Percentiles rank a stretch among this genome's conserved stretches.
Conservation (phyloP, 2,797 vertebrate genomes). For the Argya squamiceps region DNA sequence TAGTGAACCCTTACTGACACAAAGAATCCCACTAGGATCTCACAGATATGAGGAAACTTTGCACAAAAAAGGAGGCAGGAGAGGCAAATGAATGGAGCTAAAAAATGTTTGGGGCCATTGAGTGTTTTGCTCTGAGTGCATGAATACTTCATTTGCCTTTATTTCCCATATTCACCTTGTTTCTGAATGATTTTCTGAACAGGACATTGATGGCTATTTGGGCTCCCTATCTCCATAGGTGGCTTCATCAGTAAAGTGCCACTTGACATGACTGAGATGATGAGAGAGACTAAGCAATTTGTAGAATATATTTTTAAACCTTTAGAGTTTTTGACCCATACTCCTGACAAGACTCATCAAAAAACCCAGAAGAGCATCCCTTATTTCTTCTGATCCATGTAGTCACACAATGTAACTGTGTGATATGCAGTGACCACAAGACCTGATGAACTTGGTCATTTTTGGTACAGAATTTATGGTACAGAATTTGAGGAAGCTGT, state of each 20-base stretch:
- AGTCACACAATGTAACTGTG: fast-evolving
- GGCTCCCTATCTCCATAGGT: neutral
- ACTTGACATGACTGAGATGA: neutral
- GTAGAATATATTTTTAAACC: neutral
- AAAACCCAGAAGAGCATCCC: fast-evolving
- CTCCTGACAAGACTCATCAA: neutral
- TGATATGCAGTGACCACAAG: neutral
- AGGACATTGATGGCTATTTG: neutral
- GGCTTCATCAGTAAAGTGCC: neutral
- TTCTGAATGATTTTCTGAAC: neutral
- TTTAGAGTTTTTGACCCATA: neutral
- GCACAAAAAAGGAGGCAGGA: neutral
- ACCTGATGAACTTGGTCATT: neutral
- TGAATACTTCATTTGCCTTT: neutral
- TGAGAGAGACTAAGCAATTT: neutral
- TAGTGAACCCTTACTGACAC: neutral
- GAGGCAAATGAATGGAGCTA: neutral
- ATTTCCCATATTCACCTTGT: neutral
- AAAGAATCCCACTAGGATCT: neutral
- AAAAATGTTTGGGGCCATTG: neutral
- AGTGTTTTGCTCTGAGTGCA: neutral
- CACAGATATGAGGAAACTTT: neutral
- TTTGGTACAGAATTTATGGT: neutral
- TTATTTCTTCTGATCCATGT: neutral
- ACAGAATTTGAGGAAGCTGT: neutral